phyloP scores from a whole-genome alignment of 2,797 vertebrate species.

The Limosa lapponica region DNA sequence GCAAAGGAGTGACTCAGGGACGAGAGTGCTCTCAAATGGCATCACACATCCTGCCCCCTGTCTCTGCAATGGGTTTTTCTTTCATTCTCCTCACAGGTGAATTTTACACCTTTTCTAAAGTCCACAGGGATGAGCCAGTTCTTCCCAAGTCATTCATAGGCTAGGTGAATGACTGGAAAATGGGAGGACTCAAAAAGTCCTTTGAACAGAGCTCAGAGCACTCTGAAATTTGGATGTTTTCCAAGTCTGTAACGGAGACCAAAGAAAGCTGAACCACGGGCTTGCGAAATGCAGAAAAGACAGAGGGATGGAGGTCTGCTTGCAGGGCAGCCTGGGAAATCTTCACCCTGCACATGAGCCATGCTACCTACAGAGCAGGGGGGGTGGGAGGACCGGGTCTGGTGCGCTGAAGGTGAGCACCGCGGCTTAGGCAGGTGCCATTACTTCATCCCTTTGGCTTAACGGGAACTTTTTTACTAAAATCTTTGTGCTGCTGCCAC shows the following conservation, averaged over 20 bases:
- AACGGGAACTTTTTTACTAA: background rate
- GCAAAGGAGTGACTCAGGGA: background rate
- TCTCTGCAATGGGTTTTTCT: background rate
- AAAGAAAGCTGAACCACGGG: background rate
- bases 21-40: background rate
- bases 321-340: background rate
- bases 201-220: background rate
- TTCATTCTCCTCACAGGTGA: background rate
- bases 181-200: background rate
- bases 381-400: background rate
- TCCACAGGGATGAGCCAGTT: background rate
- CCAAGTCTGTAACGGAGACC: background rate
- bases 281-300: background rate
- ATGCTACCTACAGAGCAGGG: accelerated
- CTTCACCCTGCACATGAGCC: background rate
- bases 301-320: background rate
- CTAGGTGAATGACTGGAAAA: background rate
- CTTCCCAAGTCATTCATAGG: background rate
- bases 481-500: background rate
- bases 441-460: background rate
- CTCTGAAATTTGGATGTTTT: background rate
- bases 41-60: background rate
- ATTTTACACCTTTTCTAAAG: background rate
- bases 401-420: background rate
- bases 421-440: background rate